Evolutionary conservation across 2,888 invertebrate genomes (phyloP).

Genomic region (Drymonia ruficornis): DNA sequence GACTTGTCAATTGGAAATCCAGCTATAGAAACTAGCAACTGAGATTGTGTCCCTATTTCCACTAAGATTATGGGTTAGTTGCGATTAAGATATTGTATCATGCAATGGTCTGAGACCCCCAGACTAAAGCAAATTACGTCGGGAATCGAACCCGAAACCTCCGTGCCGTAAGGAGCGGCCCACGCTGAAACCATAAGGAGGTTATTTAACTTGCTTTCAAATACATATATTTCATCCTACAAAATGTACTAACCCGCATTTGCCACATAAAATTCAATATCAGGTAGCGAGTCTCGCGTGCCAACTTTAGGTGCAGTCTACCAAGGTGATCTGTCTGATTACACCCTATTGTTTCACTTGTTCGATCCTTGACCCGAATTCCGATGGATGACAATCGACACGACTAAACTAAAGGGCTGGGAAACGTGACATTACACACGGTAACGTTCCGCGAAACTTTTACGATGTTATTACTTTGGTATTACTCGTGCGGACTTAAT

Average conservation of each 20-base stretch:
- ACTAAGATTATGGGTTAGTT: too few relatives aligned
- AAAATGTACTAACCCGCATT: not conserved
- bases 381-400: slow-evolving; percentile 5
- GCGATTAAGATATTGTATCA: too few relatives aligned
- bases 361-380: slow-evolving; percentile 5
- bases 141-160: too few relatives aligned
- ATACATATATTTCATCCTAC: too few relatives aligned
- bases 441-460: not conserved
- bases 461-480: not conserved
- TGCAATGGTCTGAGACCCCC: too few relatives aligned
- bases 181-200: too few relatives aligned
- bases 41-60: too few relatives aligned
- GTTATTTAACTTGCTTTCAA: too few relatives aligned
- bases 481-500: not conserved
- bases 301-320: slow-evolving; percentile 3
- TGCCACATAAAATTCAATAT: not conserved
- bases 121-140: too few relatives aligned
- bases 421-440: not conserved
- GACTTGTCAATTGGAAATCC: too few relatives aligned
- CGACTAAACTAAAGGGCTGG: not conserved
- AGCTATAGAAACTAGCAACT: too few relatives aligned
- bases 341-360: slow-evolving; percentile 1
- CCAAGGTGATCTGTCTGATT: not conserved
- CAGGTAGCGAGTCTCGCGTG: not conserved
- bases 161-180: too few relatives aligned